Evolutionary conservation across 2,888 invertebrate genomes (phyloP).

Genomic region (Gymnocheta viridis): DNA sequence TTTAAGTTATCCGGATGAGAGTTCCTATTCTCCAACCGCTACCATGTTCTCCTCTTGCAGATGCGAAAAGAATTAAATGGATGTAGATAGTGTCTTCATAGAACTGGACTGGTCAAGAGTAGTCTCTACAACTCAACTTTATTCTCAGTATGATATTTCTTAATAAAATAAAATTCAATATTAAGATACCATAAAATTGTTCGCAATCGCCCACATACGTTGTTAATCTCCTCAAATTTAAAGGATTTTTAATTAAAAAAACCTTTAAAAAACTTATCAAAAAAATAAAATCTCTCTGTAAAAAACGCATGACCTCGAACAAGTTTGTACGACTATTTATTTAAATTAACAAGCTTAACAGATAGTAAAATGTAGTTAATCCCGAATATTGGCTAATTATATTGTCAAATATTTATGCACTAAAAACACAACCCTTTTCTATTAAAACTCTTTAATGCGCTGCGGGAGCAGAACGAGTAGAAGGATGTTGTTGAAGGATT

Average conservation of each 20-base stretch:
- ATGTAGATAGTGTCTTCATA: no score
- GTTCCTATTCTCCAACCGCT: no score
- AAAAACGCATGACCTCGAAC: background rate
- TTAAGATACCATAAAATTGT: background rate
- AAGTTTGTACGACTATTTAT: background rate
- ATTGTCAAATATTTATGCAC: constrained; percentile 80
- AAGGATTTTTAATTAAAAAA: constrained; percentile 31
- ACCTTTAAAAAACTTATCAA: constrained; percentile 12
- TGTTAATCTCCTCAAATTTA: constrained; percentile 13
- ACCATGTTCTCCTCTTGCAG: no score
- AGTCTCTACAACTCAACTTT: no score
- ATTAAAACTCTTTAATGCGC: background rate
- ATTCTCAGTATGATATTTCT: background rate
- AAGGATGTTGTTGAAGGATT: constrained; percentile 22
- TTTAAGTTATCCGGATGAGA: no score
- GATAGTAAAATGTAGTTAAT: constrained; percentile 73
- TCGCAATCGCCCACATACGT: background rate
- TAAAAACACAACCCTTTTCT: constrained; percentile 33
- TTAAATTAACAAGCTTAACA: constrained; percentile 26
- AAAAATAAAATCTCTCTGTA: background rate
- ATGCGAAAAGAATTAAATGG: no score
- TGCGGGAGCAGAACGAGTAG: background rate
- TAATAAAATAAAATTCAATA: background rate
- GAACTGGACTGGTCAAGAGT: no score
- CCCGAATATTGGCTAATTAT: constrained; percentile 79